These are phyloP conservation scores for Spheniscus mendiculus DNA, from an alignment of 2,113 vertebrate genomes.

Conservation along the genomic window DNA sequence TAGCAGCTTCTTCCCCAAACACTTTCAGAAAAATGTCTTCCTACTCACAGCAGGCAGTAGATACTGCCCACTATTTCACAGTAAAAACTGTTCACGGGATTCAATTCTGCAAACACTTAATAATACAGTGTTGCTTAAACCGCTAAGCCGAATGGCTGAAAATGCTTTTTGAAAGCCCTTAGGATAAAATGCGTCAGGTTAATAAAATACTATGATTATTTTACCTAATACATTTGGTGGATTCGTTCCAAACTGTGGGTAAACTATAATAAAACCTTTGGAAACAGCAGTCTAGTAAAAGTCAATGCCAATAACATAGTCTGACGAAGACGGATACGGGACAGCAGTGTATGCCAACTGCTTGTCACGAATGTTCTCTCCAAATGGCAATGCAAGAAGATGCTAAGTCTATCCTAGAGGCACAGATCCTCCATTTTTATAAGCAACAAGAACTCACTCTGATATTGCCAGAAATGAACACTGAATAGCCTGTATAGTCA, in stretches of 20 bases:
- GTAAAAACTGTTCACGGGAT: neutral
- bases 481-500: neutral
- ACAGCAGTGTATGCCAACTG: neutral
- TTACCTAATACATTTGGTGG: neutral
- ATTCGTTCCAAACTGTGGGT: neutral
- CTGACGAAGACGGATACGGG: neutral
- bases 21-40: neutral
- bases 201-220: neutral
- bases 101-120: neutral
- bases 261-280: constrained; percentile 8
- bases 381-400: neutral
- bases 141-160: neutral
- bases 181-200: neutral
- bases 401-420: neutral
- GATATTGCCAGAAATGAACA: neutral
- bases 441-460: neutral
- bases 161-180: neutral
- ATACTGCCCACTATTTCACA: constrained; percentile 23
- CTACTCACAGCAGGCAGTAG: constrained; percentile 18
- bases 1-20: neutral
- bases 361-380: neutral
- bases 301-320: neutral
- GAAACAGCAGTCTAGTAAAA: neutral
- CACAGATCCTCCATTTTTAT: neutral
- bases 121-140: neutral